Conservation (phyloP, 2,113 vertebrate species). For the Lethenteron reissneri region DNA sequence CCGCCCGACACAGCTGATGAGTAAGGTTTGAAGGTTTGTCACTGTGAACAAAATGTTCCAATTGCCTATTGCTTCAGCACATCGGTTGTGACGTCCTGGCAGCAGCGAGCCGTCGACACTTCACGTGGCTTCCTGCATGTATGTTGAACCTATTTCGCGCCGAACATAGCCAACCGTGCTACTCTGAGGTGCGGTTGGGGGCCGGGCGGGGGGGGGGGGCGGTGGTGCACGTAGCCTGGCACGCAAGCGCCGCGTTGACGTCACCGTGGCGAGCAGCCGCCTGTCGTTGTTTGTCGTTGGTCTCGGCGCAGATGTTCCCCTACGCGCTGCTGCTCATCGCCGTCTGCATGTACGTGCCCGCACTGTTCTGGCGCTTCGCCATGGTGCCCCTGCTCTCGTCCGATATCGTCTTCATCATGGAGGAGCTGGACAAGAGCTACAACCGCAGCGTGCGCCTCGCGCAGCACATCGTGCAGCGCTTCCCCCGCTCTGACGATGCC, state of each 20-base stretch:
- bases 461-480: slow-evolving; percentile 58
- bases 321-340: slow-evolving; percentile 69
- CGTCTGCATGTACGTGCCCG: slow-evolving; percentile 61
- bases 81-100: too few relatives aligned
- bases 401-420: slow-evolving; percentile 70
- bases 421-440: slow-evolving; percentile 82
- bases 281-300: slow-evolving; percentile 1
- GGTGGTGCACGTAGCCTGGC: too few relatives aligned
- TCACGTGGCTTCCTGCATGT: too few relatives aligned
- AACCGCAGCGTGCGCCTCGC: slow-evolving; percentile 76
- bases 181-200: too few relatives aligned
- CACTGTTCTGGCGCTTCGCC: slow-evolving; percentile 57
- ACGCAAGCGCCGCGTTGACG: background rate
- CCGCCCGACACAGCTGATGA: too few relatives aligned
- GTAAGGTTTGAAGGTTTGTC: too few relatives aligned
- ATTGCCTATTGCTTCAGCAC: too few relatives aligned
- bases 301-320: slow-evolving; percentile 54
- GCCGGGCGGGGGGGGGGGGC: too few relatives aligned
- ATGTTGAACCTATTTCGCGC: too few relatives aligned
- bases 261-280: background rate
- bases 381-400: slow-evolving; percentile 40
- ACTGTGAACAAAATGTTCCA: too few relatives aligned
- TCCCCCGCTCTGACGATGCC: slow-evolving; percentile 31
- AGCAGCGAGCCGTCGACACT: too few relatives aligned
- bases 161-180: too few relatives aligned